These are phyloP conservation scores for Pseudomyrmex pallidus DNA, from an alignment of 1,140 invertebrate species.

Conservation along the genomic window DNA sequence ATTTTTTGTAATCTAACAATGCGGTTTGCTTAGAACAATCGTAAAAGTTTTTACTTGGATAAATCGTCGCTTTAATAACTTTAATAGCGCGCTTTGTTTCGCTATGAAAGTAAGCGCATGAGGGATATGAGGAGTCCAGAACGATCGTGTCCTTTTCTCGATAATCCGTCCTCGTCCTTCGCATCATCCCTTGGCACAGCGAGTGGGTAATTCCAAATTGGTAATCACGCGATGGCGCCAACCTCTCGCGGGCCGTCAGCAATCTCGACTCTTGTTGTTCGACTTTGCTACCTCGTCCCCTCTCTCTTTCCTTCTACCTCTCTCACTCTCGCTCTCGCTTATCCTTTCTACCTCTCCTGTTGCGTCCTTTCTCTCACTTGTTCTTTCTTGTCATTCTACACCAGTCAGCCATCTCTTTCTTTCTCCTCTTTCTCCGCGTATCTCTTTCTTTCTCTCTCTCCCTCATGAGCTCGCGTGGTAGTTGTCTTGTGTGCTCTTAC, in stretches of 20 bases:
- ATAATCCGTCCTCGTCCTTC: slow-evolving; percentile 74
- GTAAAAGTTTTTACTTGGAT: slow-evolving; percentile 1
- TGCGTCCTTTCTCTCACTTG: slow-evolving; percentile 29
- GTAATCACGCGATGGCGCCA: slow-evolving; percentile 86
- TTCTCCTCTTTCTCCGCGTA: not conserved
- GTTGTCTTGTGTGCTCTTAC: slow-evolving; percentile 38
- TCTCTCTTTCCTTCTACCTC: slow-evolving; percentile 50
- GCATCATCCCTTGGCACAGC: slow-evolving; percentile 70
- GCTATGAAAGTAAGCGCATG: slow-evolving; percentile 34
- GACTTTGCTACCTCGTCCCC: slow-evolving; percentile 62
- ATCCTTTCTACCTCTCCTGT: slow-evolving; percentile 39
- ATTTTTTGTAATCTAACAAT: not conserved
- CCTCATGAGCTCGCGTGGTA: slow-evolving; percentile 16
- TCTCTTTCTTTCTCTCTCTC: slow-evolving; percentile 4
- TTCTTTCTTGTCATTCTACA: slow-evolving; percentile 44
- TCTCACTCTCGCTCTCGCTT: slow-evolving; percentile 38
- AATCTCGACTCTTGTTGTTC: slow-evolving; percentile 84
- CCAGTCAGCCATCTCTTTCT: slow-evolving; percentile 5
- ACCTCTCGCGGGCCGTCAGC: slow-evolving; percentile 83
- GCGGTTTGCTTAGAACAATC: slow-evolving; percentile 31
- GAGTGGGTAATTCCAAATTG: slow-evolving; percentile 85
- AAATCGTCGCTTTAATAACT: slow-evolving; percentile 41
- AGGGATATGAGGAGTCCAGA: slow-evolving; percentile 9
- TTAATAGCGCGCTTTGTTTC: slow-evolving; percentile 36
- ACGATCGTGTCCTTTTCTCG: slow-evolving; percentile 56